Evolutionary conservation across 2,797 vertebrate species (phyloP).

Genomic region (Pristis pectinata): DNA sequence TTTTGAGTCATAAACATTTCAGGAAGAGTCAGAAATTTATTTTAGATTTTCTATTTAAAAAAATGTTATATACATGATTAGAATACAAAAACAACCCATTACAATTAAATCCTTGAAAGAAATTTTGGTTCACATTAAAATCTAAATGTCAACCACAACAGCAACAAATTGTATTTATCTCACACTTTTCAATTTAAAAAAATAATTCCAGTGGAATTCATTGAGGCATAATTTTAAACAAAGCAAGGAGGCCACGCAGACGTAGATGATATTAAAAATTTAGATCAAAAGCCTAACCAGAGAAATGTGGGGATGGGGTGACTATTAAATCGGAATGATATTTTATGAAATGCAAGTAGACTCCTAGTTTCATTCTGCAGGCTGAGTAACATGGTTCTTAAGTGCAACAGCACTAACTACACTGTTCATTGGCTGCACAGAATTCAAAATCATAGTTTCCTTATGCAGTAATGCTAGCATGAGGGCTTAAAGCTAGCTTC

Average conservation of each 20-base stretch:
- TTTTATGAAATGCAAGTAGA: no score
- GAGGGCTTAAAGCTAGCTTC: no score
- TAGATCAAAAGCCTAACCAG: not conserved
- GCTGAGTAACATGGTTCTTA: no score
- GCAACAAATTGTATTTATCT: not conserved
- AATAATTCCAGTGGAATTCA: not conserved
- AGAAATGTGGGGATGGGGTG: not conserved
- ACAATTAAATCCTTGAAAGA: not conserved
- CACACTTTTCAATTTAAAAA: not conserved
- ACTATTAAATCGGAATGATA: no score
- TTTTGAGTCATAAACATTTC: constrained; percentile 1
- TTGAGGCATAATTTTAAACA: not conserved
- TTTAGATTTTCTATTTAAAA: constrained; percentile 1
- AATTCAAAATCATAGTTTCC: no score
- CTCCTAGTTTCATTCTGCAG: no score
- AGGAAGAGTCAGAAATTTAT: not conserved
- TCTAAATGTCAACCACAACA: not conserved
- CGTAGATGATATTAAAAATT: not conserved
- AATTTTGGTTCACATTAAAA: not conserved
- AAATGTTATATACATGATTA: not conserved
- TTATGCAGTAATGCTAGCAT: no score
- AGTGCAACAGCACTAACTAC: no score
- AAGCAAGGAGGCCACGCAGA: not conserved
- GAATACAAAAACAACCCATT: not conserved
- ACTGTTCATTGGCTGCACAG: no score